phyloP scores from a whole-genome alignment of 2,888 invertebrate genomes.

The Petrolisthes cinctipes region DNA sequence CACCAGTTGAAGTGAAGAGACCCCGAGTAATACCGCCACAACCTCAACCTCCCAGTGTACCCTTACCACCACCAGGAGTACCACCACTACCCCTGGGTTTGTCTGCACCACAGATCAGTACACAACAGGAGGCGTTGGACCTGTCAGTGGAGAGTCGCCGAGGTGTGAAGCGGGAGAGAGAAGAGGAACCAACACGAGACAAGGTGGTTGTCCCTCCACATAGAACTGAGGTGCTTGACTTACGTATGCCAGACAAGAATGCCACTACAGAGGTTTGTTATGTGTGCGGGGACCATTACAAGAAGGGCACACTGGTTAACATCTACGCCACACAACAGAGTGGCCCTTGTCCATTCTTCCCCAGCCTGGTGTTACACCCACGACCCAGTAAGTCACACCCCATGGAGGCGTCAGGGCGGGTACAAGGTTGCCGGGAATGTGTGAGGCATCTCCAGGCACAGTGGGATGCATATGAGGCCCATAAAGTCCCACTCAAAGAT shows the following conservation, averaged over 20 bases:
- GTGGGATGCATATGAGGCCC: conserved; percentile 83
- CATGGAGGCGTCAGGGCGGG: conserved; percentile 83
- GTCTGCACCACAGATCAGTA: conserved; percentile 35
- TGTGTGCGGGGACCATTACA: conserved; percentile 89
- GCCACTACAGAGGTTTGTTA: conserved; percentile 87
- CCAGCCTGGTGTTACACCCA: conserved; percentile 79
- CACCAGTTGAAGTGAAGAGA: conserved; percentile 32
- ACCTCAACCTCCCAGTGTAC: conserved; percentile 49
- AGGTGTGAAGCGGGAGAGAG: conserved; percentile 47
- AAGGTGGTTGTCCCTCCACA: not conserved
- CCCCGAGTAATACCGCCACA: conserved; percentile 44
- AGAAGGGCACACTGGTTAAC: conserved; percentile 83
- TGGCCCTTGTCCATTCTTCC: conserved; percentile 70
- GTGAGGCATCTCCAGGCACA: conserved; percentile 87
- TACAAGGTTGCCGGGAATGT: conserved; percentile 83
- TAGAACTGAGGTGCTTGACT: conserved; percentile 77
- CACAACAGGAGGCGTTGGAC: conserved; percentile 64
- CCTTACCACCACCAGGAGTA: conserved; percentile 51
- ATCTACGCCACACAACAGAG: conserved; percentile 74
- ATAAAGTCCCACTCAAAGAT: conserved; percentile 81
- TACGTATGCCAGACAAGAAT: conserved; percentile 93
- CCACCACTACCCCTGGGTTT: conserved; percentile 25
- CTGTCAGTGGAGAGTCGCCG: conserved; percentile 57
- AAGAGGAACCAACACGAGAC: conserved; percentile 22
- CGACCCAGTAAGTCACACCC: conserved; percentile 87